Evolutionary conservation across 2,888 invertebrate species (phyloP).

Genomic region (Nematopogon swammerdamellus): DNA sequence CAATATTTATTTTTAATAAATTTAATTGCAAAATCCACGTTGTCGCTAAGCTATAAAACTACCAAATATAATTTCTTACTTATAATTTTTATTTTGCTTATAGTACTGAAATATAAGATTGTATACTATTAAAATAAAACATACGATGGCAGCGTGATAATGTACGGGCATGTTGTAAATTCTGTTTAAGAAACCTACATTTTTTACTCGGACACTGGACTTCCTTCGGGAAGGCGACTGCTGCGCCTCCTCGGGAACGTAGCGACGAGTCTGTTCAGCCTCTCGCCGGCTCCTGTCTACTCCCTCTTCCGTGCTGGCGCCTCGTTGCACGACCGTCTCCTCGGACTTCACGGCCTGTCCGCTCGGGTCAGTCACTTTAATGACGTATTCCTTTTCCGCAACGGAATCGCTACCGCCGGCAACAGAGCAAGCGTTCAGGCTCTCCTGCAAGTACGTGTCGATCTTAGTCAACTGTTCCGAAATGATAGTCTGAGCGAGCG

Average conservation of each 20-base stretch:
- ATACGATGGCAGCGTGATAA: slow-evolving; percentile 49
- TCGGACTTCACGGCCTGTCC: not conserved
- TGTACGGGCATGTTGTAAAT: slow-evolving; percentile 50
- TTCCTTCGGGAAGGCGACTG: slow-evolving; percentile 14
- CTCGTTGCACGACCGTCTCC: not conserved
- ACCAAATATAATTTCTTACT: slow-evolving; percentile 16
- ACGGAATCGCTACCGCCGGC: slow-evolving; percentile 14
- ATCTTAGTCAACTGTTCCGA: slow-evolving; percentile 43
- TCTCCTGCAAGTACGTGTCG: slow-evolving; percentile 42
- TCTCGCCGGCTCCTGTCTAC: not conserved
- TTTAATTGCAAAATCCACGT: slow-evolving; percentile 14
- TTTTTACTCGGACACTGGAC: slow-evolving; percentile 30
- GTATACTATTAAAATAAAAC: slow-evolving; percentile 51
- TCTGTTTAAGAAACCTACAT: slow-evolving; percentile 29
- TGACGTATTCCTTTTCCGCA: slow-evolving; percentile 12
- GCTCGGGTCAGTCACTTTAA: slow-evolving; percentile 4
- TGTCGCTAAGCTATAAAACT: too few species aligned
- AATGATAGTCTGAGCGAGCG: slow-evolving; percentile 31
- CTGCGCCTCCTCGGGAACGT: not conserved
- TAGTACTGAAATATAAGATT: slow-evolving; percentile 49
- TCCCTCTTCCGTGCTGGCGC: not conserved
- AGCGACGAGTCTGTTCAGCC: not conserved
- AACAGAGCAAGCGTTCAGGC: slow-evolving; percentile 31
- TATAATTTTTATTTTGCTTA: slow-evolving; percentile 40
- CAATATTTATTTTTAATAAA: slow-evolving; percentile 12